Evolutionary conservation across 2,797 vertebrate species (phyloP), one percentile per base, ranked within the genome.

Genomic region (Heteromormyrus szaboi): DNA sequence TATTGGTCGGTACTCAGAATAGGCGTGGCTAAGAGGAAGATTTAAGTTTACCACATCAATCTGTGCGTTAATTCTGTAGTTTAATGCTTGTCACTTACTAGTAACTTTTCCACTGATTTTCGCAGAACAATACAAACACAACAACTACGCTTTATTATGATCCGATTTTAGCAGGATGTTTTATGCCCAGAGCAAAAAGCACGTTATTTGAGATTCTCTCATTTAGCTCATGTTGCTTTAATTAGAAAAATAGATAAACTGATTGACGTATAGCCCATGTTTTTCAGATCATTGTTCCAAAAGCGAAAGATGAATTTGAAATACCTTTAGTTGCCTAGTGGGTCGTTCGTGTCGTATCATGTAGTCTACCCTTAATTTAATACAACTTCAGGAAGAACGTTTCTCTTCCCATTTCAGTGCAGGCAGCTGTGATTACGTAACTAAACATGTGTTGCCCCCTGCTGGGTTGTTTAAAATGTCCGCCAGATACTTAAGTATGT

Each of bases 401-500:
- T 41, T 44, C 17, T 79, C 41, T 44, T n/a, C 7, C 33, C 37
- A 44, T 44, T 79, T n/a, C 37, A 79, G 3, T 37, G 3, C 1
- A 86, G 53, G 33, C 19, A 56, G 53, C 17, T 56, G 33, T 56
- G 17, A 46, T 17, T 46, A 33, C 37, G 46, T 84, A 48, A 50
- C 81, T 84, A 50, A 84, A 44, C 44, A 48, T 22, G 44, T 51
- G 81, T 84, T 87, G 86, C 56, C 86, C 86, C 56, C 86, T 87
- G 41, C 53, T 65, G 86, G 22, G 48, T 17, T 33, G 51, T 56
- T 53, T 86, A 86, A 53, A 86, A 54, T 54, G 48, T 86, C 48
- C 48, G 85, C 44, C 51, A 37, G 85, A 56, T 33, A 53, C 25
- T 29, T 86, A 53, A 53, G 33, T 29, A 8, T 53, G 72, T 79